Evolutionary conservation across 2,888 invertebrate species (phyloP), one percentile per base, ranked within the genome.

Genomic region (Cosmia trapezina): DNA sequence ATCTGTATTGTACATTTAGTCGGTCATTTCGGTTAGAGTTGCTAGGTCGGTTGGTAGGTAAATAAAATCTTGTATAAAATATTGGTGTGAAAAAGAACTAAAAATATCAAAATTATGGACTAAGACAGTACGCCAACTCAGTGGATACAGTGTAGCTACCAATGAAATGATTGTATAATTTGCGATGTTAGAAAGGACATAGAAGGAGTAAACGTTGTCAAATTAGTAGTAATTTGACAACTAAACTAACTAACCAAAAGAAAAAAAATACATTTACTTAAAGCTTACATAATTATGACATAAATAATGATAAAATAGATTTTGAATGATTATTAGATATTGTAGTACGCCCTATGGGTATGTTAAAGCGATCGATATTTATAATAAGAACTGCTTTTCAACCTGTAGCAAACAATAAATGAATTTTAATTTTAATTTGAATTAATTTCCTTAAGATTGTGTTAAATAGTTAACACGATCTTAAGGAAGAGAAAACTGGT

Each of bases 1-100:
- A 88, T 80, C 76, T 75, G 77, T 81, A 83, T 85, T 84, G 84
- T 79, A 76, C 78, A 80, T 79, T 80, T 83, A 80, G 76, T 72
- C n/a, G n/a, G n/a, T n/a, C n/a, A n/a, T n/a, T n/a, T 71, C 22
- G 12, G 72, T 59, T 76, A 76, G 70, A 76, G 69, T 72, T 45
- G 51, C 12, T 19, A 62, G 47, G 69, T 72, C n/a, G 41, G n/a
- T n/a, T n/a, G n/a, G n/a, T n/a, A 62, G 41, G 49, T 51, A 28
- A 60, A 67, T 78, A 71, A 67, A 70, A 78, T 41, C 4, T 17
- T 47, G 45, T 53, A 41, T 11, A 51, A 56, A 69, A 51, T 59
- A 61, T 45, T 12, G 7, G 8, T 17, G 2, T 4, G 17, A 43
- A 43, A 17, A 41, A 28, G 8, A 22, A 49, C 19, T 0, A 17